Evolutionary conservation across 2,888 invertebrate species (phyloP), one percentile per base, ranked within the genome.

Genomic region (Ametastegia equiseti): DNA sequence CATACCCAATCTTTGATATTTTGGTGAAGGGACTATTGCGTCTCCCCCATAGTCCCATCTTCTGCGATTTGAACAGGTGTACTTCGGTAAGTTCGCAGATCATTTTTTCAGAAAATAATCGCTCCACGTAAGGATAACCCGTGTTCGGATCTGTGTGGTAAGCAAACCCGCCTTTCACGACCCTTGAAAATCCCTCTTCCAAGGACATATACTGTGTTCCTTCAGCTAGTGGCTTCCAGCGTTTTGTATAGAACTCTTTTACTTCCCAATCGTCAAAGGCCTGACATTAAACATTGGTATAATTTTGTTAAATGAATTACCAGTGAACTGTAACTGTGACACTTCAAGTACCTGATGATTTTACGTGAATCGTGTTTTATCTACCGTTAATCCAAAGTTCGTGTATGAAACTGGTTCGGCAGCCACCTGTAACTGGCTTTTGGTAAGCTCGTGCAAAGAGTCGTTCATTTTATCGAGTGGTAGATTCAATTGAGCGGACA

Each of bases 401-500:
- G 89, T 83, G 63, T 87, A 88, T 0, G 86, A 83, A 42, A 87
- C 86, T 27, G 86, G 87, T 42, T 90, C 90, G 0, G 89, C 88
- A 2, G 86, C 87, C 1, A 90, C 82, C 78, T 83, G 85, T 11
- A 90, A 57, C 36, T 87, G 83, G 42, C 87, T 86, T 23, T 86
- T 84, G 0, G 87, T 84, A 4, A 91, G 85, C 19, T 88, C 85
- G 3, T 85, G 86, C 1, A 90, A 84, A 0, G 89, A 90, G 83
- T 91, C 90, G 69, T 90, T 90, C 84, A 90, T 89, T 85, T 88
- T 90, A 2, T 87, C 87, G 3, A 90, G 84, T 1, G 90, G 90
- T 60, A 88, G 85, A 80, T 86, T 89, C 9, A 91, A 83, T 54
- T 90, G 87, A 7, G 87, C 88, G 0, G 90, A 90, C 5, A 91